A percentile compares a stretch with the other conserved stretches of the same genome.
These are phyloP conservation scores for Cossypha heuglini DNA, from an alignment of 2,797 vertebrate species.

Conservation along the genomic window DNA sequence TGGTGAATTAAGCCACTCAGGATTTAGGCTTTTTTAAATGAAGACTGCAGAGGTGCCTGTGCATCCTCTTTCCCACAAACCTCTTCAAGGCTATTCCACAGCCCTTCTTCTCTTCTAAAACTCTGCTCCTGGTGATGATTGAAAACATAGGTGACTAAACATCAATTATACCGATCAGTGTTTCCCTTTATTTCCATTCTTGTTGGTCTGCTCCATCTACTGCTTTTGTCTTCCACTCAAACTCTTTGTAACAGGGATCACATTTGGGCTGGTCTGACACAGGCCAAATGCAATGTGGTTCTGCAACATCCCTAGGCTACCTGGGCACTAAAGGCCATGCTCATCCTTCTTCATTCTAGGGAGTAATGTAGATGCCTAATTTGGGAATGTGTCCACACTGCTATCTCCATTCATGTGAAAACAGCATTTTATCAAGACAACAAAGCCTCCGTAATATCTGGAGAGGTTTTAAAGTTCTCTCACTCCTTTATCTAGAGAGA, in stretches of 20 bases:
- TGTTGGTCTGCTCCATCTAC: background rate
- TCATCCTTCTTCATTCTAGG: background rate
- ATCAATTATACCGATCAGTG: accelerated
- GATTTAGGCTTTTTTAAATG: background rate
- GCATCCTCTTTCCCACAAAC: background rate
- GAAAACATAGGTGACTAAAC: background rate
- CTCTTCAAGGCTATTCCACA: background rate
- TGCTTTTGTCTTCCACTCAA: background rate
- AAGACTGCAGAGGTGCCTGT: background rate
- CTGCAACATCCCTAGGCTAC: background rate
- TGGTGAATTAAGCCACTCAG: accelerated
- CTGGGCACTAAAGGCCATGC: background rate
- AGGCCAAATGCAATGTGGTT: background rate
- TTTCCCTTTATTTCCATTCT: background rate
- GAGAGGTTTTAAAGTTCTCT: background rate
- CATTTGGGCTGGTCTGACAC: background rate
- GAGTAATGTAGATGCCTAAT: background rate
- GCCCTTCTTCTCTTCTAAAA: background rate
- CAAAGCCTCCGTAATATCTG: background rate
- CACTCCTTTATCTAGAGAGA: background rate
- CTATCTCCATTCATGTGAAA: background rate
- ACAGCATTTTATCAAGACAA: background rate
- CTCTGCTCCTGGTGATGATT: background rate
- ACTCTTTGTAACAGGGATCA: background rate
- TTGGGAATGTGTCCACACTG: background rate